Conservation (phyloP, 2,888 invertebrate genomes). For the Sabellastarte sp. region DNA sequence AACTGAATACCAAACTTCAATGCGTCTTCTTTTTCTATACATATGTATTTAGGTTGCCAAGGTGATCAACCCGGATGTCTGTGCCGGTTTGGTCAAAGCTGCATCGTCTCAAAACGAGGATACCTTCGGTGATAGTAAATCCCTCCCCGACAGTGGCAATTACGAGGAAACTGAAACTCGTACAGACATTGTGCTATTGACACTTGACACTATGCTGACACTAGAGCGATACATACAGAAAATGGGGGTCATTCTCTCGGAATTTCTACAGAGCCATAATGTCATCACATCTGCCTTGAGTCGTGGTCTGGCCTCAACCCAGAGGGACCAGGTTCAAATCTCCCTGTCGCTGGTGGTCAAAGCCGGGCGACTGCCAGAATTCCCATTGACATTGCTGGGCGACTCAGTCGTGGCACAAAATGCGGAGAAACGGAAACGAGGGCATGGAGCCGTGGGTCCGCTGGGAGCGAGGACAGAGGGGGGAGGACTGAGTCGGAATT, state of each 20-base stretch:
- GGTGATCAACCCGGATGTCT: background rate
- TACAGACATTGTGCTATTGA: too few species aligned
- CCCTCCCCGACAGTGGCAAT: too few species aligned
- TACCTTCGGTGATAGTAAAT: background rate
- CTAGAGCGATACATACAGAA: too few species aligned
- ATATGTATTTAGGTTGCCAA: background rate
- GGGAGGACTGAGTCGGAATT: too few species aligned
- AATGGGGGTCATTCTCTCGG: too few species aligned
- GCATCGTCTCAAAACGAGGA: background rate
- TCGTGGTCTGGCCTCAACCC: slow-evolving; percentile 50
- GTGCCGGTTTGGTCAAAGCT: background rate
- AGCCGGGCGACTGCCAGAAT: slow-evolving; percentile 53
- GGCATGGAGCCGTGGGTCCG: background rate
- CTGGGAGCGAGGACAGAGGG: slow-evolving; percentile 1
- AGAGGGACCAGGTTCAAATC: slow-evolving; percentile 50
- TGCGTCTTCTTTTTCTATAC: too few species aligned
- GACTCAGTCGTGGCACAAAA: slow-evolving; percentile 35
- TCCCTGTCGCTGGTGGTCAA: slow-evolving; percentile 51
- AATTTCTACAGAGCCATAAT: too few species aligned
- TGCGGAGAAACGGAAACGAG: background rate
- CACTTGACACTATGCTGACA: too few species aligned
- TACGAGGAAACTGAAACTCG: too few species aligned
- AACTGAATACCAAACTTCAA: too few species aligned
- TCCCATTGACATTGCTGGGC: slow-evolving; percentile 48
- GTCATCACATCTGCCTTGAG: too few species aligned